These are phyloP conservation scores for Cephalopholis sonnerati DNA, from an alignment of 2,113 vertebrate species.

Conservation along the genomic window DNA sequence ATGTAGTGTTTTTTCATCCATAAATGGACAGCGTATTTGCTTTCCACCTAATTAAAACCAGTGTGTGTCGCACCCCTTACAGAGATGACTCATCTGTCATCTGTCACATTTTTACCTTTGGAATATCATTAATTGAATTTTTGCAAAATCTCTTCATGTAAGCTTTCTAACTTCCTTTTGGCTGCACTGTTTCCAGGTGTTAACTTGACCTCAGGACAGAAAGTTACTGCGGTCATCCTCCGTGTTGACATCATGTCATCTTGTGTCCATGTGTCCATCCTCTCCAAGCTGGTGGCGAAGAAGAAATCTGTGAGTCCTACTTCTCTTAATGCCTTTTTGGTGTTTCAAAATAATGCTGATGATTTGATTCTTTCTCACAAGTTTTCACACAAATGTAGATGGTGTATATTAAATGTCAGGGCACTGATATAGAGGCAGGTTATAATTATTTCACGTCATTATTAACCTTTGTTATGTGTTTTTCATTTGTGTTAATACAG, in stretches of 20 bases:
- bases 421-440: neutral
- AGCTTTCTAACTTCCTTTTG: neutral
- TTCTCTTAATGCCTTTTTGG: no score
- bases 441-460: neutral
- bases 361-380: neutral
- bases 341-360: neutral
- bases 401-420: neutral
- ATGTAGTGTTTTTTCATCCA: neutral
- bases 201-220: conserved; percentile 85
- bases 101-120: neutral
- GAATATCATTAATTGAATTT: neutral
- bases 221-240: conserved; percentile 87
- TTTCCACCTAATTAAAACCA: neutral
- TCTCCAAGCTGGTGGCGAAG: conserved; percentile 80
- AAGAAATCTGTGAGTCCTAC: conserved; percentile 77
- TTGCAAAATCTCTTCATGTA: neutral
- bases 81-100: neutral
- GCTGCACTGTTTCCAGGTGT: conserved; percentile 80
- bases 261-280: conserved; percentile 89
- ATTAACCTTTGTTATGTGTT: neutral
- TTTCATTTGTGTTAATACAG: conserved; percentile 64
- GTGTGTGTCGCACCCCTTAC: neutral
- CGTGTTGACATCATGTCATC: conserved; percentile 85
- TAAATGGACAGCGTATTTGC: neutral
- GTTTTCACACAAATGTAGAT: neutral